These are phyloP conservation scores for Caenorhabditis sp. DNA, from an alignment of 2,888 invertebrate genomes.

Conservation along the genomic window DNA sequence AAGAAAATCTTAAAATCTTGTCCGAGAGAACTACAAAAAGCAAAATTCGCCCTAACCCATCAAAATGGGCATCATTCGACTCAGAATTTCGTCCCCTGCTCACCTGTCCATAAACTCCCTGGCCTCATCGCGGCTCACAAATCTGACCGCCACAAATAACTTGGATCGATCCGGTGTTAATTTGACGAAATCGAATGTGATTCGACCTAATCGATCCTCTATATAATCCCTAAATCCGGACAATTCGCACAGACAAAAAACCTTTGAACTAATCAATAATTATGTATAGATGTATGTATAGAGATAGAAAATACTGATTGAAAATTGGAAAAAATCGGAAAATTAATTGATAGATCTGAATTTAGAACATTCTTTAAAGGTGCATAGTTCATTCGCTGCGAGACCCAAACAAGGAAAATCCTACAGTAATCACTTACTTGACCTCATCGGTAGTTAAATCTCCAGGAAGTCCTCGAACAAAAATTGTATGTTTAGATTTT, in stretches of 20 bases:
- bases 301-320: not conserved
- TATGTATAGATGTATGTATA: too few species aligned
- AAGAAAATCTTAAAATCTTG: too few species aligned
- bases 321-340: not conserved
- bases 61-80: not conserved
- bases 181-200: conserved; percentile 69
- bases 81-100: not conserved
- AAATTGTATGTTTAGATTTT: conserved; percentile 65
- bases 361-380: too few species aligned
- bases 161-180: conserved; percentile 52
- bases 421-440: too few species aligned
- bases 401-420: too few species aligned
- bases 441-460: conserved; percentile 56
- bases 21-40: not conserved
- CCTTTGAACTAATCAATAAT: not conserved
- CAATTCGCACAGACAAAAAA: not conserved
- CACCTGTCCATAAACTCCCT: conserved; percentile 60
- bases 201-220: conserved; percentile 63
- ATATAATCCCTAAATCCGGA: conserved; percentile 63
- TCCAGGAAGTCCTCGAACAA: conserved; percentile 61
- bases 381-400: too few species aligned
- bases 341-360: not conserved
- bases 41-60: too few species aligned
- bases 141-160: conserved; percentile 68
- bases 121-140: conserved; percentile 64